These are phyloP conservation scores for Schizopygopsis pylzovi DNA, from an alignment of 2,797 vertebrate genomes.

Conservation along the genomic window DNA sequence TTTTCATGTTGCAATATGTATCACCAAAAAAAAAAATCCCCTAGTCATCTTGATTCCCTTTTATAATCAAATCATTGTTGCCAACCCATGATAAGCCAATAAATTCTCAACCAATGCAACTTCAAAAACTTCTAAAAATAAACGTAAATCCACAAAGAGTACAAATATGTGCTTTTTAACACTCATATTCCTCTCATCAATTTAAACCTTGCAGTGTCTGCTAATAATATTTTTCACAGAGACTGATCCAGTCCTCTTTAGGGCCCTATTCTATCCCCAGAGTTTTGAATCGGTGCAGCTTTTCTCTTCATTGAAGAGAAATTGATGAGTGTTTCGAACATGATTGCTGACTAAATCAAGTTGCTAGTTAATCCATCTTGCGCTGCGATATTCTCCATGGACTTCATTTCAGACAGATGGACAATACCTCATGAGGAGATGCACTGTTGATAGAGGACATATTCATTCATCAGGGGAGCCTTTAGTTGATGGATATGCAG, in stretches of 20 bases:
- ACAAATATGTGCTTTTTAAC: neutral
- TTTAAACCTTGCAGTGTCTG: neutral
- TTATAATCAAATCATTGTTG: constrained; percentile 35
- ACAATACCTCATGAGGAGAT: constrained; percentile 78
- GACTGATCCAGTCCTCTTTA: neutral
- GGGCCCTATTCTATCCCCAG: neutral
- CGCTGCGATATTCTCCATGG: constrained; percentile 73
- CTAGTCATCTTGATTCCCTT: constrained; percentile 37
- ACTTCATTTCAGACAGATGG: constrained; percentile 69
- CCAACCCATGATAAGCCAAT: constrained; percentile 31
- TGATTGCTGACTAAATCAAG: constrained; percentile 75
- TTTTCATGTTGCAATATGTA: neutral
- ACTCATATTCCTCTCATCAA: neutral
- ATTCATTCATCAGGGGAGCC: constrained; percentile 78
- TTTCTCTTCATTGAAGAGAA: constrained; percentile 31
- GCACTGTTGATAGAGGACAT: constrained; percentile 80
- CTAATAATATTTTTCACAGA: neutral
- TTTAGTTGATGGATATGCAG: constrained; percentile 79
- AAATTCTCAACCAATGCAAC: constrained; percentile 8
- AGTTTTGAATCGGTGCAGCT: neutral
- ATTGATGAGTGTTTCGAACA: neutral
- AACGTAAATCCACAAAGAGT: neutral
- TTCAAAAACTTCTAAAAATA: constrained; percentile 54
- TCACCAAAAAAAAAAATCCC: neutral
- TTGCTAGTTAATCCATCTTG: constrained; percentile 78